Base-by-base conservation (phyloP, 37 sponge, comb jelly and placozoan genomes). In the Theonella swinhoei region DNA sequence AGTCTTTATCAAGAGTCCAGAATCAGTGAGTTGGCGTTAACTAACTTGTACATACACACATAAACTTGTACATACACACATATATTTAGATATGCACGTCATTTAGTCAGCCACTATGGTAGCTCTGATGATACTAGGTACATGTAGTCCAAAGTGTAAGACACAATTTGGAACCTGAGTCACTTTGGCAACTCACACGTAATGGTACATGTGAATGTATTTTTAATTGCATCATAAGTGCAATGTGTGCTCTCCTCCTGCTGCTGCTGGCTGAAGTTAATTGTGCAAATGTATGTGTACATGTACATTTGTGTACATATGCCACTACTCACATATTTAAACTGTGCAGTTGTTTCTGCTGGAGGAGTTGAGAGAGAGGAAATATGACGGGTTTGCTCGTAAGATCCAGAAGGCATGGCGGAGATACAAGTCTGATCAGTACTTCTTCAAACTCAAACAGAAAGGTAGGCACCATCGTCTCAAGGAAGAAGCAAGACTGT, bases 291-390 rank as follows among this genome's bases (percentile, higher is more conserved):
- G n/a, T n/a, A n/a, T n/a, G n/a, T n/a, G n/a, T n/a, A n/a, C n/a
- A n/a, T n/a, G n/a, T n/a, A n/a, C n/a, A n/a, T n/a, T n/a, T n/a
- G n/a, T n/a, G n/a, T n/a, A n/a, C n/a, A n/a, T n/a, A n/a, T n/a
- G n/a, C n/a, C n/a, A n/a, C n/a, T n/a, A n/a, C n/a, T n/a, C n/a
- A n/a, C n/a, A n/a, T n/a, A n/a, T n/a, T n/a, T n/a, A n/a, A n/a
- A n/a, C 31, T 39, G 3, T 85, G 63, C 75, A 95, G 94, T 83
- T 98, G 69, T 98, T 98, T 81, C 82, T 98, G 43, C 68, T 98
- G 83, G 98, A 98, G 80, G 98, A 98, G 78, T 65, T 93, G 40
- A 77, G 98, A 78, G 98, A 98, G 80, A 85, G 98, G 72, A 98
- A 98, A 89, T 98, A 93, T 73, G 98, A 98, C 42, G 81, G 85